A percentile compares a stretch with the other conserved stretches of the same genome.
These are phyloP conservation scores for Cathartes aura DNA, from an alignment of 2,113 vertebrate species.

Conservation along the genomic window DNA sequence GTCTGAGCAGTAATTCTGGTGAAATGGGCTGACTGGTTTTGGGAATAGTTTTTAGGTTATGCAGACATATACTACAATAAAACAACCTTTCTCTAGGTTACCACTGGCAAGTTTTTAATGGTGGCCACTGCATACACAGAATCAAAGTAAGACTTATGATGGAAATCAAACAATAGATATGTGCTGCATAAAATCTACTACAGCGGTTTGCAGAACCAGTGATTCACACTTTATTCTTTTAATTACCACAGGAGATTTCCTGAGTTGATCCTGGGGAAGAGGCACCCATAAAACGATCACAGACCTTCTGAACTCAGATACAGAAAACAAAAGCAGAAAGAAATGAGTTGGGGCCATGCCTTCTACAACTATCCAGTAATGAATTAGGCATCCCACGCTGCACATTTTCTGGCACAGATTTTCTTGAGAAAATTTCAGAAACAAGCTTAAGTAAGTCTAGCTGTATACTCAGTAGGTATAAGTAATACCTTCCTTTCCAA, in stretches of 20 bases:
- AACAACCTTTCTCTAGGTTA: background rate
- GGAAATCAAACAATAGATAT: background rate
- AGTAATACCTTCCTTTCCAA: background rate
- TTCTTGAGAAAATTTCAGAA: background rate
- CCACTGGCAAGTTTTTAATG: background rate
- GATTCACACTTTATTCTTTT: background rate
- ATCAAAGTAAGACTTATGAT: background rate
- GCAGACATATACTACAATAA: background rate
- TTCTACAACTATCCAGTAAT: background rate
- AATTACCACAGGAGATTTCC: background rate
- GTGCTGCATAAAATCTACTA: background rate
- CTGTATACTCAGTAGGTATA: background rate
- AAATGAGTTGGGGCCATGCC: background rate
- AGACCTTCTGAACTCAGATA: background rate
- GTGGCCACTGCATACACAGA: background rate
- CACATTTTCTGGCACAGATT: background rate
- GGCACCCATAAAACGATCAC: background rate
- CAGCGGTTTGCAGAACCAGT: background rate
- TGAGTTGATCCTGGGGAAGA: background rate
- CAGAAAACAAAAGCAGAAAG: background rate
- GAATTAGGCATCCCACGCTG: background rate
- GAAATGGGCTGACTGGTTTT: background rate
- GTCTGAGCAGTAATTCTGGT: background rate
- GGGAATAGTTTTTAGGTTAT: background rate
- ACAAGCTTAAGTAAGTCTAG: background rate